Evolutionary conservation across 2,888 invertebrate genomes (phyloP).

Genomic region (Drosophila birchii): DNA sequence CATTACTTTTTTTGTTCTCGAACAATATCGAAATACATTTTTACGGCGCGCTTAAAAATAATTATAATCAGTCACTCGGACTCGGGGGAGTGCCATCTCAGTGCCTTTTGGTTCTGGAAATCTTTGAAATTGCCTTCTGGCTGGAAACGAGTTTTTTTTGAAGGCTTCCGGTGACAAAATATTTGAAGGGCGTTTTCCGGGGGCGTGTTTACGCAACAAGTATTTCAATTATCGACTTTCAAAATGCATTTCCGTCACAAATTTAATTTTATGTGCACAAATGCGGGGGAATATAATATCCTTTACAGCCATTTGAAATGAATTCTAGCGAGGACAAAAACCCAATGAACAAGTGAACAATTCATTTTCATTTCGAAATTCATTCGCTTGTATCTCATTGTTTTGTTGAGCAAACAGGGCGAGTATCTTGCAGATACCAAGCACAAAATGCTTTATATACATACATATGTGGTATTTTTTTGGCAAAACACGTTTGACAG

Average conservation of each 20-base stretch:
- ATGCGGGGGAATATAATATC: no score
- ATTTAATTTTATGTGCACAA: slow-evolving; percentile 4
- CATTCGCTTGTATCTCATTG: neutral
- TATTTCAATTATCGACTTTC: slow-evolving; percentile 5
- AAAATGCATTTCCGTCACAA: neutral
- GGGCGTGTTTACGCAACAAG: slow-evolving; percentile 25
- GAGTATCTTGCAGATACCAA: slow-evolving; percentile 49
- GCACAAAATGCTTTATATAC: neutral
- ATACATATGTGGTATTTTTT: slow-evolving; percentile 38
- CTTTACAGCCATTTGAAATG: no score
- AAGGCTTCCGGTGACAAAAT: slow-evolving; percentile 59
- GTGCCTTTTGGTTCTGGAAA: slow-evolving; percentile 10
- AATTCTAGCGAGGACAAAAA: neutral
- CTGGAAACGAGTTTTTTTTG: slow-evolving; percentile 25
- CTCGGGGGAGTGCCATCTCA: slow-evolving; percentile 26
- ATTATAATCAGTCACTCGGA: slow-evolving; percentile 29
- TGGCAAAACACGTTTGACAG: slow-evolving; percentile 69
- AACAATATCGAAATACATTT: slow-evolving; percentile 56
- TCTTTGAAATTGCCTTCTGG: slow-evolving; percentile 17
- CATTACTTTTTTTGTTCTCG: slow-evolving; percentile 20
- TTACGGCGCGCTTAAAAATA: slow-evolving; percentile 50
- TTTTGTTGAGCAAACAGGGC: neutral
- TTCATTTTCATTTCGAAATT: neutral
- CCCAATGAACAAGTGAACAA: neutral
- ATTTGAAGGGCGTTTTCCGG: slow-evolving; percentile 25